A percentile compares a stretch with the other conserved stretches of the same genome.
phyloP scores from a whole-genome alignment of 2,888 invertebrate species.

The Dynastes grantii region DNA sequence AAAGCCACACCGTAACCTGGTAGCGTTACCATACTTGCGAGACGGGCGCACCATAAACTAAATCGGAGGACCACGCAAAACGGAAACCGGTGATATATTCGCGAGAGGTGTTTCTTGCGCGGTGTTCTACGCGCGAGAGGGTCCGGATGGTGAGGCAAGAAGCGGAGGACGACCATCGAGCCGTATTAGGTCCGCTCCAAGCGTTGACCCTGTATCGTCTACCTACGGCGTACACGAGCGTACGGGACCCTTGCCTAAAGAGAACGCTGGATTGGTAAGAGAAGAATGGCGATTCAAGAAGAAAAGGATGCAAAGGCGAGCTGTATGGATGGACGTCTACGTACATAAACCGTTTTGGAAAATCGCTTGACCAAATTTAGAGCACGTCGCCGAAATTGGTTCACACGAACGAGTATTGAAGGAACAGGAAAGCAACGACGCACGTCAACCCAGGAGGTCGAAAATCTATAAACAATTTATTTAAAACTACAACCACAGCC shows the following conservation, averaged over 20 bases:
- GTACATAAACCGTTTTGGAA: not conserved
- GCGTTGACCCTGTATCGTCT: conserved; percentile 44
- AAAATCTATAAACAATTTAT: no score
- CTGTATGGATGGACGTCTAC: not conserved
- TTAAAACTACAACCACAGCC: no score
- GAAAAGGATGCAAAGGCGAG: conserved; percentile 1
- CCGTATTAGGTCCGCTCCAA: conserved; percentile 42
- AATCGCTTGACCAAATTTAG: conserved; percentile 22
- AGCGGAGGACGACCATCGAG: conserved; percentile 43
- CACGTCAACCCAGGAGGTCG: no score
- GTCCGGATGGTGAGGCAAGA: conserved; percentile 27
- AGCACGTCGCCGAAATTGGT: conserved; percentile 18
- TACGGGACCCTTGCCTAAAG: conserved; percentile 21
- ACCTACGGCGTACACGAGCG: conserved; percentile 24
- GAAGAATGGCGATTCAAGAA: not conserved
- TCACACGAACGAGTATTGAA: not conserved
- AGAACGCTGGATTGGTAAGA: not conserved
- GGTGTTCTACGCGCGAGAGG: conserved; percentile 1
- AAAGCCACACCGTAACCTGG: not conserved
- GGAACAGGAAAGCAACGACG: not conserved
- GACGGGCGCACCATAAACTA: conserved; percentile 9
- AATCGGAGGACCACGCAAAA: conserved; percentile 28
- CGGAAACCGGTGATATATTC: conserved; percentile 21
- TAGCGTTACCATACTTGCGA: conserved; percentile 9
- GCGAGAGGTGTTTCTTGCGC: conserved; percentile 24